Evolutionary conservation across 2,888 invertebrate genomes (phyloP), one percentile per base, ranked within the genome.

Genomic region (Mamestra brassicae): DNA sequence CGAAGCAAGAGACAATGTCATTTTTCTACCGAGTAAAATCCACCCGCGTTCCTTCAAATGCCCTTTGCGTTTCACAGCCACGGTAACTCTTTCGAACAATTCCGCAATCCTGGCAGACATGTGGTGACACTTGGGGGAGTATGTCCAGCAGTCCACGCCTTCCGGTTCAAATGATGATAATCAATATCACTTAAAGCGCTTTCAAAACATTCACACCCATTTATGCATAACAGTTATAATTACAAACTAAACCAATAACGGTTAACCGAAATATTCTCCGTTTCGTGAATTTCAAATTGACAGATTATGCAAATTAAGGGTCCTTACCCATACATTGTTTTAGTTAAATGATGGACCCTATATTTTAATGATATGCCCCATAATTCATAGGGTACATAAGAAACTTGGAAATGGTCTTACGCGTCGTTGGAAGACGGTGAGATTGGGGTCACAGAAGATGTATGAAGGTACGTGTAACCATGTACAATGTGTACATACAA

Each of bases 221-320:
- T 62, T 70, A 80, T 77, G 73, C 72, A 57, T 54, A 78, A 52
- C 76, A 74, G 58, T 85, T 83, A 87, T 87, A 71, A 86, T 76
- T 66, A 71, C 66, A 78, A 88, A 87, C 85, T 86, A 75, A 85
- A 79, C 85, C 82, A 85, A 89, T 89, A 85, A 78, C 80, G 62
- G 62, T 36, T 66, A 61, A 71, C 75, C 76, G 54, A 78, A 81
- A 78, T 87, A 83, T 78, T 76, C 77, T 60, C 75, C 74, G 26
- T 76, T 76, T 83, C 77, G 78, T 74, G 87, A 87, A 88, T 88
- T 83, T 74, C 84, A 88, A 89, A 90, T 85, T 66, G 82, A 71
- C 71, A 84, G 87, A 88, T 89, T 90, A 90, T 90, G 90, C 80
- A 90, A 87, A 91, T 81, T 66, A 54, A 50, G 71, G 76, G 73